Evolutionary conservation across 2,113 vertebrate genomes (phyloP), one percentile per base, ranked within the genome.

Genomic region (Oceanodroma tethys): DNA sequence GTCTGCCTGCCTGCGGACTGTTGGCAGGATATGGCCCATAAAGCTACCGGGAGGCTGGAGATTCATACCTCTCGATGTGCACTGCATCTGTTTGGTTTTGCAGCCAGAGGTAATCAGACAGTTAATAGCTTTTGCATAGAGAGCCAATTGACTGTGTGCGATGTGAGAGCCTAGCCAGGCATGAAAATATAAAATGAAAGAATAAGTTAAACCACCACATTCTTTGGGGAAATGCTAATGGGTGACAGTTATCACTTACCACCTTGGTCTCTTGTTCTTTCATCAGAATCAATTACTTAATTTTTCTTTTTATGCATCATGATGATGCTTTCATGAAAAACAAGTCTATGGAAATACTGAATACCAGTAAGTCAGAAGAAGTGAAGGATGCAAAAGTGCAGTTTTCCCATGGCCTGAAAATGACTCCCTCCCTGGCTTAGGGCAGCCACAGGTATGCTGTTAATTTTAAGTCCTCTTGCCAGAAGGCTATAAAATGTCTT

Each of bases 401-500:
- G 81, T 95, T 97, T 98, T 98, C 97, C 96, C 97, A 81, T 96
- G 97, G 97, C 97, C 97, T 91, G 90, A 95, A 93, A 94, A 63
- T 75, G 95, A 97, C 95, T 92, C 96, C 88, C 86, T 95, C 96
- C 97, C 95, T 82, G 95, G 97, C 93, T 83, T 88, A 88, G 71
- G 86, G 97, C 97, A 97, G 96, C 86, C 74, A 80, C 94, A 97
- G 97, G 96, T 97, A 96, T 92, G 91, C 83, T 32, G 91, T 90
- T 88, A 73, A 93, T 97, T 96, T 97, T 71, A 91, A 97, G 71
- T 95, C 93, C 58, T 90, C 68, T 94, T 90, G 95, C 97, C 97
- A 96, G 85, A 65, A 98, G 95, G 93, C 96, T 97, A 74, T 97
- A 97, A 97, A 96, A 97, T 95, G 95, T 92, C 97, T 98, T 98